Evolutionary conservation across 2,113 vertebrate species (phyloP).

Genomic region (Lynx canadensis): DNA sequence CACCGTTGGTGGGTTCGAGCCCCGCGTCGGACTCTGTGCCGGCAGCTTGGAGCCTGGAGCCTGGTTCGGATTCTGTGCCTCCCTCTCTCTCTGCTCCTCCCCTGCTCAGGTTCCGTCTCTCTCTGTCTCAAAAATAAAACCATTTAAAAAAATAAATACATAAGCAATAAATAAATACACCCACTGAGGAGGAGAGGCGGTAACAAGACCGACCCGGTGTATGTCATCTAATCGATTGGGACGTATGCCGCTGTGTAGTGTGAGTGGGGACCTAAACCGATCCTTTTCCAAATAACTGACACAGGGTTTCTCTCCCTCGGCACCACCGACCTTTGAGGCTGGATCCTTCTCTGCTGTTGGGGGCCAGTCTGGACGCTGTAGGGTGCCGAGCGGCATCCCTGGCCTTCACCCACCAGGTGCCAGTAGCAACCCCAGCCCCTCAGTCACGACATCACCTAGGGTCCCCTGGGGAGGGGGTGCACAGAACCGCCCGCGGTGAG

Average conservation of each 20-base stretch:
- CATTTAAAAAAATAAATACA: too few species aligned
- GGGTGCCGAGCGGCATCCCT: neutral
- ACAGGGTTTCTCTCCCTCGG: neutral
- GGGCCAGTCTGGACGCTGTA: rapidly evolving
- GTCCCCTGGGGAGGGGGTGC: neutral
- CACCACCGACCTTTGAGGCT: neutral
- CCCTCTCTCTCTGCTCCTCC: too few species aligned
- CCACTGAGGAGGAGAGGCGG: neutral
- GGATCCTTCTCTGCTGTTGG: neutral
- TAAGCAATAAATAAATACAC: neutral
- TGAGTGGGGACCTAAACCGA: neutral
- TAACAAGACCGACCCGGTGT: too few species aligned
- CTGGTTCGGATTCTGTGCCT: too few species aligned
- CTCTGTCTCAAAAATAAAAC: too few species aligned
- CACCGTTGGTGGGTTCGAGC: too few species aligned
- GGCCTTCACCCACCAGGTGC: neutral
- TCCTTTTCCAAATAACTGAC: neutral
- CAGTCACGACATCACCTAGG: neutral
- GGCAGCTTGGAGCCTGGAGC: too few species aligned
- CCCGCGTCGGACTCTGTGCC: too few species aligned
- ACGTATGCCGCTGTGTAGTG: neutral
- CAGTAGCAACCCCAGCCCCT: neutral
- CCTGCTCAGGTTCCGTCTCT: too few species aligned
- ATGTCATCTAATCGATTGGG: neutral
- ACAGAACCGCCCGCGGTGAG: too few species aligned